Percentiles rank a stretch among this genome's conserved stretches.
phyloP scores from a whole-genome alignment of 2,888 invertebrate species.

The Cordylochernes scorpioides region DNA sequence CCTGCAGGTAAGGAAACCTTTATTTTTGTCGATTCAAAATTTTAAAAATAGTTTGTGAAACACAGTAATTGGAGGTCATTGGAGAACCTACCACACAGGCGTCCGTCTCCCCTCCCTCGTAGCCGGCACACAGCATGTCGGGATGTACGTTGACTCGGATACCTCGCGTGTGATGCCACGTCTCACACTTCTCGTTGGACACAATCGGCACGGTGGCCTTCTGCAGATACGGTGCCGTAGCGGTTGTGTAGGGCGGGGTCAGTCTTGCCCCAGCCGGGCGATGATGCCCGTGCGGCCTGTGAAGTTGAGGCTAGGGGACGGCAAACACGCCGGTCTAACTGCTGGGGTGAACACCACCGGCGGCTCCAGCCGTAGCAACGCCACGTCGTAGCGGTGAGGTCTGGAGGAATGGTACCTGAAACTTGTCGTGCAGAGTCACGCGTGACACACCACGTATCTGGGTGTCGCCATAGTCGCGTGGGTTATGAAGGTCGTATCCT shows the following conservation, averaged over 20 bases:
- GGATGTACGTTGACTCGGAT: slow-evolving; percentile 44
- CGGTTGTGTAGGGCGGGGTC: slow-evolving; percentile 32
- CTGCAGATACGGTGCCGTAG: slow-evolving; percentile 48
- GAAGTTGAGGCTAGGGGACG: slow-evolving; percentile 24
- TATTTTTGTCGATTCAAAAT: no score
- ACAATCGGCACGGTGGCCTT: slow-evolving; percentile 55
- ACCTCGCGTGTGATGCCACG: slow-evolving; percentile 53
- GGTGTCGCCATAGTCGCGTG: no score
- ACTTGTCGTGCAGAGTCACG: no score
- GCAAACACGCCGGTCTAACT: no score
- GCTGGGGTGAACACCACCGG: no score
- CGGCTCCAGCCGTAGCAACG: slow-evolving; percentile 39
- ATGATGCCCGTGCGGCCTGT: slow-evolving; percentile 35
- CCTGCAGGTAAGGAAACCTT: no score
- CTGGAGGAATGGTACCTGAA: no score
- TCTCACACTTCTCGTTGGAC: slow-evolving; percentile 44
- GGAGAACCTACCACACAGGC: slow-evolving; percentile 42
- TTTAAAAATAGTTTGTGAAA: no score
- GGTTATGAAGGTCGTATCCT: slow-evolving; percentile 46
- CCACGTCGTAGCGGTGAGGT: slow-evolving; percentile 41
- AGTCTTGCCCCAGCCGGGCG: slow-evolving; percentile 62
- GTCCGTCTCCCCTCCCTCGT: slow-evolving; percentile 50
- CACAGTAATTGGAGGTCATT: no score
- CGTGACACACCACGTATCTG: no score
- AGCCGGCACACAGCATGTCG: slow-evolving; percentile 62